These are phyloP conservation scores for Hypanus sabinus DNA, from an alignment of 2,113 vertebrate species.

Conservation along the genomic window DNA sequence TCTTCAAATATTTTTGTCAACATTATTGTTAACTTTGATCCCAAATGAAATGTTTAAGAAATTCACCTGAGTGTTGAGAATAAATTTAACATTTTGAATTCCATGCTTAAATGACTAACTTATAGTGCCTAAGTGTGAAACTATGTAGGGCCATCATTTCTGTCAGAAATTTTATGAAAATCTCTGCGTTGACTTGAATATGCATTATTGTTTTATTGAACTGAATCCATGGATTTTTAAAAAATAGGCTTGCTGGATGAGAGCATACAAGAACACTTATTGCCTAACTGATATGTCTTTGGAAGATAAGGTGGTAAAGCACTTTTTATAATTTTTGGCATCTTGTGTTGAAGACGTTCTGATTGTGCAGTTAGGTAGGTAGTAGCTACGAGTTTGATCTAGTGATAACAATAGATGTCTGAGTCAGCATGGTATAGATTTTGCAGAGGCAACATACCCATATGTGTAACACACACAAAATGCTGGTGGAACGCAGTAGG, in stretches of 20 bases:
- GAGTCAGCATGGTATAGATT: not conserved
- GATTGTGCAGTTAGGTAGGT: too few species aligned
- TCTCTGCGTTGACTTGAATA: not conserved
- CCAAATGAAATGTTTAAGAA: not conserved
- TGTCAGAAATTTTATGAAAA: not conserved
- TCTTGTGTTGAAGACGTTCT: too few species aligned
- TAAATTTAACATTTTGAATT: not conserved
- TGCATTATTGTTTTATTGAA: not conserved
- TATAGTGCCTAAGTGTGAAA: not conserved
- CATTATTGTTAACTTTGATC: not conserved
- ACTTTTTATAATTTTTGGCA: too few species aligned
- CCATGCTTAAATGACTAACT: not conserved
- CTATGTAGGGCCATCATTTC: not conserved
- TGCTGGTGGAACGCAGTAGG: too few species aligned
- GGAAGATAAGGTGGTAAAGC: too few species aligned
- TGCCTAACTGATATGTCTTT: too few species aligned
- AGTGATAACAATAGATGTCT: too few species aligned
- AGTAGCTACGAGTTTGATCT: too few species aligned
- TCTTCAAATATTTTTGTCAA: conserved; percentile 3
- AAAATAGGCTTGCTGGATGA: too few species aligned
- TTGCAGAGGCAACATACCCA: not conserved
- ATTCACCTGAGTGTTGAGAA: not conserved
- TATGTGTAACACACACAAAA: too few species aligned
- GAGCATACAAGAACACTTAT: too few species aligned
- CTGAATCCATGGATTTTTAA: not conserved